Evolutionary conservation across 2,888 invertebrate species (phyloP).

Genomic region (Drosophila sordidula): DNA sequence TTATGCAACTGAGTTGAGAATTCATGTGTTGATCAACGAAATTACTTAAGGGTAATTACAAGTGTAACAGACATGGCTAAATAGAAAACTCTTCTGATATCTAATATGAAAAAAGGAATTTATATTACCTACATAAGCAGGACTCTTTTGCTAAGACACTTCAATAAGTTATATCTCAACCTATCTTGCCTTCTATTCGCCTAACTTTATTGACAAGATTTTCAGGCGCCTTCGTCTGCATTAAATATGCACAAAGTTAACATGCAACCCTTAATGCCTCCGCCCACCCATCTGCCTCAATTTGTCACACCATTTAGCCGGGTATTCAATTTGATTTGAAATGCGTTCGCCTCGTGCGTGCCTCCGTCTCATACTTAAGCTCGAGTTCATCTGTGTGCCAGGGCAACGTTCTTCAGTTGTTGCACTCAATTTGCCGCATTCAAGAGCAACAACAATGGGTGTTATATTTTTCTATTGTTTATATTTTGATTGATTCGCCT

Average conservation of each 20-base stretch:
- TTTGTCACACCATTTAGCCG: slow-evolving; percentile 60
- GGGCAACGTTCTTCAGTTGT: not conserved
- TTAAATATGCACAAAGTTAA: slow-evolving; percentile 45
- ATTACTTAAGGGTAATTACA: not conserved
- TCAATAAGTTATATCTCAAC: no score
- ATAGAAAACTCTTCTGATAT: no score
- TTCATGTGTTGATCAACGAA: slow-evolving; percentile 16
- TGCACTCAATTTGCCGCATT: slow-evolving; percentile 43
- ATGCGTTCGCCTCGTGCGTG: slow-evolving; percentile 9
- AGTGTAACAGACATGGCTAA: no score
- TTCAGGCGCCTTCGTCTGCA: slow-evolving; percentile 13
- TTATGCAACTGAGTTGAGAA: not conserved
- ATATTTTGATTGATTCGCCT: not conserved
- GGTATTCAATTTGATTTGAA: slow-evolving; percentile 48
- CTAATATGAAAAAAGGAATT: no score
- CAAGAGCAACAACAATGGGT: not conserved
- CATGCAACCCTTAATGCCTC: slow-evolving; percentile 5
- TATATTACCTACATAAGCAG: no score
- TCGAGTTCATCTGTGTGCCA: not conserved
- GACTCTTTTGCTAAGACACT: no score
- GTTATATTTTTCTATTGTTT: not conserved
- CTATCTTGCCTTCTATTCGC: not conserved
- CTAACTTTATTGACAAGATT: slow-evolving; percentile 1
- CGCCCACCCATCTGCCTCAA: slow-evolving; percentile 15
- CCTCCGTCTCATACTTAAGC: slow-evolving; percentile 3